phyloP scores from a whole-genome alignment of 92 coral and sea anemone genomes.

The Porites evermanni region DNA sequence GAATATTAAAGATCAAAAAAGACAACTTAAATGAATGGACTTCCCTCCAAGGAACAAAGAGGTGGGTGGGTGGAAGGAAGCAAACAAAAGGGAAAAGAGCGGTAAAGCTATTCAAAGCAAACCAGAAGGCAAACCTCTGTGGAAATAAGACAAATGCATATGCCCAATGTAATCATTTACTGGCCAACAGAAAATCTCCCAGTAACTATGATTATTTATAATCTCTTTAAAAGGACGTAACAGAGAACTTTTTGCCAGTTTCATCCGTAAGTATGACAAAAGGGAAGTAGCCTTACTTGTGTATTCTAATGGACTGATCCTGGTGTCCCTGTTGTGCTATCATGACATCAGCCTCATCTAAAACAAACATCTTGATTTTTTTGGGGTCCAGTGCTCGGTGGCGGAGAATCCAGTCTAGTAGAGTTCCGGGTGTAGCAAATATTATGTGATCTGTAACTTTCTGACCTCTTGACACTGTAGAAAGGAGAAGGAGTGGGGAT shows the following conservation, averaged over 20 bases:
- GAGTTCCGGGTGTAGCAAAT: constrained; percentile 96
- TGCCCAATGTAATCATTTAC: too few relatives aligned
- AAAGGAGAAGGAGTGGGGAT: not conserved
- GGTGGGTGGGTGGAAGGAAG: too few relatives aligned
- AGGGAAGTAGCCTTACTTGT: constrained; percentile 69
- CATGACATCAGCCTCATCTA: constrained; percentile 99
- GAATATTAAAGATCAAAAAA: too few relatives aligned
- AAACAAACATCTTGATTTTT: constrained; percentile 86
- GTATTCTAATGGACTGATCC: constrained; percentile 94
- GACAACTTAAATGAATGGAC: too few relatives aligned
- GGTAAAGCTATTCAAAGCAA: too few relatives aligned
- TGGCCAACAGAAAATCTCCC: too few relatives aligned
- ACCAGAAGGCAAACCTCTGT: too few relatives aligned
- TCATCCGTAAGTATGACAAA: not conserved
- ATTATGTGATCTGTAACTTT: constrained; percentile 84
- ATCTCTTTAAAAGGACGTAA: too few relatives aligned
- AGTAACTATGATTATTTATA: too few relatives aligned
- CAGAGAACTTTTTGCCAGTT: not conserved
- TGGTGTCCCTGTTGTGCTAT: constrained; percentile 93
- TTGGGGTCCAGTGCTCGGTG: constrained; percentile 71
- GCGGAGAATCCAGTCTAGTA: constrained; percentile 89
- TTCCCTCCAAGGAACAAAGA: too few relatives aligned
- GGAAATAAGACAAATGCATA: too few relatives aligned
- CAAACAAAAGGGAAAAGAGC: too few relatives aligned
- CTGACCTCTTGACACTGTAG: constrained; percentile 81